A percentile compares a stretch with the other conserved stretches of the same genome.
Conservation (phyloP, 2,888 invertebrate genomes). For the Prenolepis imparis region DNA sequence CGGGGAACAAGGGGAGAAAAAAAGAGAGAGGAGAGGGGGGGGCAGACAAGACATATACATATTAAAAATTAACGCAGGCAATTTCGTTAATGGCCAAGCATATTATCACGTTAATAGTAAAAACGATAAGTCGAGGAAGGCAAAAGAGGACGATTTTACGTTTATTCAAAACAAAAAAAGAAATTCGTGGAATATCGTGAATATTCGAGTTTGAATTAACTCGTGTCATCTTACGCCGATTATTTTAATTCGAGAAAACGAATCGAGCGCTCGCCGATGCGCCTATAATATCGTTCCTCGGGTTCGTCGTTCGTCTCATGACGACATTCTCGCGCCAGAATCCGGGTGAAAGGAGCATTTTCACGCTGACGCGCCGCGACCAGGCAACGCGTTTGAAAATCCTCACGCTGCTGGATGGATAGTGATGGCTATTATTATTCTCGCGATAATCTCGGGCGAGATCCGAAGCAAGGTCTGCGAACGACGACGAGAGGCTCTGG, state of each 20-base stretch:
- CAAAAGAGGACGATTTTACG: no score
- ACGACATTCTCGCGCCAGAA: slow-evolving; percentile 70
- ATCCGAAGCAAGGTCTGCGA: neutral
- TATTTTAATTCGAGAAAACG: slow-evolving; percentile 5
- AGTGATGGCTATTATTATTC: slow-evolving; percentile 21
- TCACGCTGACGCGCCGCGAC: slow-evolving; percentile 49
- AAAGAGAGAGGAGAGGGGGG: neutral
- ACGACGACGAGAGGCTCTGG: neutral
- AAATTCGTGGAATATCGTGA: neutral
- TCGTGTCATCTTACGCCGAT: neutral
- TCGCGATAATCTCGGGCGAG: slow-evolving; percentile 16
- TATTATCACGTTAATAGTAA: neutral
- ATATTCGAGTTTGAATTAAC: neutral
- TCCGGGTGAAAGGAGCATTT: slow-evolving; percentile 75
- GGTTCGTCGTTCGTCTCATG: slow-evolving; percentile 67
- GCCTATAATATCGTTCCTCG: slow-evolving; percentile 9
- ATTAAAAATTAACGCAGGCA: slow-evolving; percentile 25
- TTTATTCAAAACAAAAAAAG: no score
- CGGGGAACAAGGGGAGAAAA: neutral
- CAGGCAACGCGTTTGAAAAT: slow-evolving; percentile 46
- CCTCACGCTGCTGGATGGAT: slow-evolving; percentile 23
- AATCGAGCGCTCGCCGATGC: slow-evolving; percentile 27
- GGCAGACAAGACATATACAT: neutral
- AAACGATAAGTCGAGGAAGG: neutral
- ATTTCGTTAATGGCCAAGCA: slow-evolving; percentile 39